Evolutionary conservation across 2,113 vertebrate genomes (phyloP).

Genomic region (Aphyosemion australe): DNA sequence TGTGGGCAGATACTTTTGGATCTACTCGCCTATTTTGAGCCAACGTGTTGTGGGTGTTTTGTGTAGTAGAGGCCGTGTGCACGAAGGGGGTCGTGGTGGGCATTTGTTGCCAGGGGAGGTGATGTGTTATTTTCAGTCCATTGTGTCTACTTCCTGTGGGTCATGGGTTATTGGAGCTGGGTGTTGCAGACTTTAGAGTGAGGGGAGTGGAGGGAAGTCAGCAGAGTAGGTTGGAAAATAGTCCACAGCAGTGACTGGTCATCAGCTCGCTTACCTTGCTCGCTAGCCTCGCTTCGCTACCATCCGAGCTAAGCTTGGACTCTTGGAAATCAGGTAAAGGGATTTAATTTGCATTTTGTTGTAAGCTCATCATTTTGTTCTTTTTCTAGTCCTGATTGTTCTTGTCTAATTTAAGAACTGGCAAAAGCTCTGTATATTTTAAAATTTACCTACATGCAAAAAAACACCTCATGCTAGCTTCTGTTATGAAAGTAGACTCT

Average conservation of each 20-base stretch:
- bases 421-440: neutral
- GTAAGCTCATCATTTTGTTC: slow-evolving; percentile 5
- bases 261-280: slow-evolving; percentile 42
- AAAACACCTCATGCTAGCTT: slow-evolving; percentile 5
- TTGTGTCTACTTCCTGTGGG: slow-evolving; percentile 95
- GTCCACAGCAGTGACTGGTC: slow-evolving; percentile 61
- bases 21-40: slow-evolving; percentile 45
- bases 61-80: slow-evolving; percentile 36
- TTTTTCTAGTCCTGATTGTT: neutral
- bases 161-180: slow-evolving; percentile 91
- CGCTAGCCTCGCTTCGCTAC: slow-evolving; percentile 18
- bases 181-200: slow-evolving; percentile 81
- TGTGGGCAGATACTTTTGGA: slow-evolving; percentile 64
- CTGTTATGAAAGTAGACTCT: neutral
- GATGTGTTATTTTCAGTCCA: slow-evolving; percentile 92
- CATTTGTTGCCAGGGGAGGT: slow-evolving; percentile 73
- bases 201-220: slow-evolving; percentile 73
- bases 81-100: slow-evolving; percentile 58
- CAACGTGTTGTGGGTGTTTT: slow-evolving; percentile 41
- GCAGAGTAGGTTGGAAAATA: slow-evolving; percentile 77
- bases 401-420: neutral
- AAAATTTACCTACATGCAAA: neutral
- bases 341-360: neutral
- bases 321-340: slow-evolving; percentile 65
- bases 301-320: slow-evolving; percentile 47